phyloP scores from a whole-genome alignment of 2,888 invertebrate genomes.

The Nematopogon swammerdamellus region DNA sequence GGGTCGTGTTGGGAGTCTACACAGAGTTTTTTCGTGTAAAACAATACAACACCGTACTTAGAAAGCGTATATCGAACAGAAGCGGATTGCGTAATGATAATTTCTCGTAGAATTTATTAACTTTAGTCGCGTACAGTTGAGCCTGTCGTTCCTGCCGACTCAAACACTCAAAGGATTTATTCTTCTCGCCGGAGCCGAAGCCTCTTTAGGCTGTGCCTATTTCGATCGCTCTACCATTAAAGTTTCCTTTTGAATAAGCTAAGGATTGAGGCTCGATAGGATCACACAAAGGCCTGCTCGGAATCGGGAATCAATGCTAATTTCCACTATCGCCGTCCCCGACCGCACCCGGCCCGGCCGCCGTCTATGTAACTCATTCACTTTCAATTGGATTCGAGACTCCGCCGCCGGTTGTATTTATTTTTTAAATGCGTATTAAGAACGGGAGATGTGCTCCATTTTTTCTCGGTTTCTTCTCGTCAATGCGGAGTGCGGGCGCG shows the following conservation, averaged over 20 bases:
- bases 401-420: conserved; percentile 45
- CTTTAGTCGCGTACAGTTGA: too few species aligned
- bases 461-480: conserved; percentile 24
- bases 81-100: too few species aligned
- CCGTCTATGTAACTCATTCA: conserved; percentile 38
- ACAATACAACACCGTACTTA: too few species aligned
- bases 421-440: conserved; percentile 52
- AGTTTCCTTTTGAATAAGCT: not conserved
- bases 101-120: too few species aligned
- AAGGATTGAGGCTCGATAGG: conserved; percentile 39
- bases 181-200: not conserved
- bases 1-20: too few species aligned
- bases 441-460: conserved; percentile 53
- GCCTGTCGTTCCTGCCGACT: not conserved
- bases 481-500: conserved; percentile 19
- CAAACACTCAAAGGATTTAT: not conserved
- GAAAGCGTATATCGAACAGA: too few species aligned
- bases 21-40: too few species aligned
- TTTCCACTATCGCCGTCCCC: conserved; percentile 56
- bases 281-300: conserved; percentile 56
- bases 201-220: not conserved
- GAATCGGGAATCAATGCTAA: conserved; percentile 56
- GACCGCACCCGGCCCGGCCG: conserved; percentile 7
- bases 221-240: not conserved
- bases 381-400: conserved; percentile 52